A percentile compares a stretch with the other conserved stretches of the same genome.
Evolutionary conservation across 2,797 vertebrate species (phyloP).

Genomic region (Girardinus metallicus): DNA sequence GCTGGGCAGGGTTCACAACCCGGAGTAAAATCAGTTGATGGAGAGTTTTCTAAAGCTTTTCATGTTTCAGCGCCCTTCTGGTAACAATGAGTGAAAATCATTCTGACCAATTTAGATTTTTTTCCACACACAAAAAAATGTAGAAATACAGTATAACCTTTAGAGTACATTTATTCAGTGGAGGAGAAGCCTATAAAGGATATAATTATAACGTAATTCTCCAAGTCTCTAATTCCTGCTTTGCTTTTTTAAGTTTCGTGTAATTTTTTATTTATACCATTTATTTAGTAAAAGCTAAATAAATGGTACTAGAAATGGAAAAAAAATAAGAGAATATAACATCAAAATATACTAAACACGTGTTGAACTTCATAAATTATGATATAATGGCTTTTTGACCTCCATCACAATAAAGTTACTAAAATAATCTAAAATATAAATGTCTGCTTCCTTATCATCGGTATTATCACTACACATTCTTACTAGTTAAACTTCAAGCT

Average conservation of each 20-base stretch:
- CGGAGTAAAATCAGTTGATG: conserved; percentile 29
- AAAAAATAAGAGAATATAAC: background rate
- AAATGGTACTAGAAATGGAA: background rate
- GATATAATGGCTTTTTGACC: background rate
- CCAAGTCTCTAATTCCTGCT: background rate
- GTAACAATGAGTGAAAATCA: background rate
- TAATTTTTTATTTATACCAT: background rate
- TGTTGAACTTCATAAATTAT: background rate
- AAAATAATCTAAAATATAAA: background rate
- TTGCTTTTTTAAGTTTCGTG: background rate
- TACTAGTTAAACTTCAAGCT: background rate
- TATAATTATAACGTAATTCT: background rate
- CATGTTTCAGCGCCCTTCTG: background rate
- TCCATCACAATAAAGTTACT: background rate
- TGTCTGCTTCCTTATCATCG: background rate
- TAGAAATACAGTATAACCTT: background rate
- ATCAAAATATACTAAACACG: background rate
- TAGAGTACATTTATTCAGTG: background rate
- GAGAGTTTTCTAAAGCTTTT: background rate
- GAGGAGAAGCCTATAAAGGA: background rate
- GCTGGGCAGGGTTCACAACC: conserved; percentile 6
- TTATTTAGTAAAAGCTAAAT: background rate
- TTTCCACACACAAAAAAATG: background rate
- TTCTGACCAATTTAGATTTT: background rate
- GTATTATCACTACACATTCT: background rate